Evolutionary conservation across 2,113 vertebrate species (phyloP), one percentile per base, ranked within the genome.

Genomic region (Hymenochirus boettgeri): DNA sequence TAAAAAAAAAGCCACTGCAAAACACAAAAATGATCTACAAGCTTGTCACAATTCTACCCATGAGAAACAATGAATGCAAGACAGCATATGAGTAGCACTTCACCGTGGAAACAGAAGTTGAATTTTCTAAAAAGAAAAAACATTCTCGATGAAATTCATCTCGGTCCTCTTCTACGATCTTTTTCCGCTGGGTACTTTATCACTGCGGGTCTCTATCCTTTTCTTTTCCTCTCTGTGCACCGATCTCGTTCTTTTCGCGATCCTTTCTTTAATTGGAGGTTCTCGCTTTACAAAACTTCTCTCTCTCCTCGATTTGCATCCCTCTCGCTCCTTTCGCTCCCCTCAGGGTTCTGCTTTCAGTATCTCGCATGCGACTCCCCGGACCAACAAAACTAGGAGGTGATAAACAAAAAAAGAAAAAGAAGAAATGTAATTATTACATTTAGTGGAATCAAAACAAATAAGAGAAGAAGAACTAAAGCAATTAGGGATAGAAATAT

Each of bases 371-470:
- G 3, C 88, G 80, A 18, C 91, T 86, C 0, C 85, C 87, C 19
- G 92, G 82, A 46, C 82, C 90, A 46, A 95, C 91, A n/a, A 95
- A 95, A 74, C 93, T 95, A 69, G 17, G 8, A 27, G 51, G 9
- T 54, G 17, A n/a, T 1, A 19, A 4, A 46, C 1, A 5, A n/a
- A 12, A 56, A 27, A 13, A 2, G 3, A 5, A 2, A 31, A 23
- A 17, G 42, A 8, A 7, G 3, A 17, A 24, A 24, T 9, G 39
- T 3, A 11, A 39, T 15, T 31, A 31, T 5, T 6, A 31, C 29
- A 31, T 31, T 31, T 31, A 31, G 29, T 31, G 29, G 10, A 31
- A 31, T 31, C 5, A 31, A n/a, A 33, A 33, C 31, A 33, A 33
- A 11, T 7, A 33, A 33, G 31, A n/a, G n/a, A n/a, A 11, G 11